These are phyloP conservation scores for Phyllotreta striolata DNA, from an alignment of 2,888 invertebrate genomes.

Conservation along the genomic window DNA sequence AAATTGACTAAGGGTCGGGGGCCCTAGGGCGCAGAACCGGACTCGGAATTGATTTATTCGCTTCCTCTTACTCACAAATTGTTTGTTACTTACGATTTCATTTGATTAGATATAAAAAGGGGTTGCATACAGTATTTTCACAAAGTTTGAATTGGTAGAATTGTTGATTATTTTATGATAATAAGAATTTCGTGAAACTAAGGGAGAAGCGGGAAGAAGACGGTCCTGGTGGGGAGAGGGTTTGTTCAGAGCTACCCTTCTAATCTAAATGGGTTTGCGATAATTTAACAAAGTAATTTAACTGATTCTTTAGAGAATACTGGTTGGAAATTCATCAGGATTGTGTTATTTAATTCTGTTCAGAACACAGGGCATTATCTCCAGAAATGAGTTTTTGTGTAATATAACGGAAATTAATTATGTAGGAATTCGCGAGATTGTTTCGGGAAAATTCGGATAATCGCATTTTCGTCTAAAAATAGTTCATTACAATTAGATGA, in stretches of 20 bases:
- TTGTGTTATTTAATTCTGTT: slow-evolving; percentile 37
- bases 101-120: too few species aligned
- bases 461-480: not conserved
- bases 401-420: slow-evolving; percentile 33
- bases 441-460: slow-evolving; percentile 13
- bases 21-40: slow-evolving; percentile 11
- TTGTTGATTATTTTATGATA: too few species aligned
- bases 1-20: slow-evolving; percentile 41
- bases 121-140: too few species aligned
- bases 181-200: not conserved
- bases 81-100: too few species aligned
- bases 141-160: too few species aligned
- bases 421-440: slow-evolving; percentile 21
- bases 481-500: too few species aligned
- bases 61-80: not conserved
- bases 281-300: slow-evolving; percentile 44
- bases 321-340: slow-evolving; percentile 37
- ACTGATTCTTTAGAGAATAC: slow-evolving; percentile 42
- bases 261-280: slow-evolving; percentile 45
- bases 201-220: not conserved
- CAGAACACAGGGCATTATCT: slow-evolving; percentile 34
- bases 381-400: slow-evolving; percentile 33
- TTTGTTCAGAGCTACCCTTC: slow-evolving; percentile 34
- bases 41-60: not conserved
- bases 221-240: slow-evolving; percentile 23